A percentile compares a stretch with the other conserved stretches of the same genome.
These are phyloP conservation scores for Scaptomyza tumidula DNA, from an alignment of 2,888 invertebrate genomes.

Conservation along the genomic window DNA sequence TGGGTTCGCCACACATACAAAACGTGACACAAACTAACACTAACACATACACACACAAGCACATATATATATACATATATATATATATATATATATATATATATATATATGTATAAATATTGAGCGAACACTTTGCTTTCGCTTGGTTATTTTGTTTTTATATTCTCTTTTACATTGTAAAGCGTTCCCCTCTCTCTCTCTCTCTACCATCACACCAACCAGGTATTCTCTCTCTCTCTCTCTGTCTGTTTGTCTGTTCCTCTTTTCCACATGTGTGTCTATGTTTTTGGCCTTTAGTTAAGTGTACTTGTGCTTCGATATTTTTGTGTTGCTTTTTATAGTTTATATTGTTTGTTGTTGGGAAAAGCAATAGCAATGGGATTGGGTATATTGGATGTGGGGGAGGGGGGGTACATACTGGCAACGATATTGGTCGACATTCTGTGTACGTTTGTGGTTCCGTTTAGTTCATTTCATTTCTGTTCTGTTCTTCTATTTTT, in stretches of 20 bases:
- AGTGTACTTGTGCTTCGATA: conserved; percentile 74
- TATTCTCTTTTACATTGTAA: conserved; percentile 61
- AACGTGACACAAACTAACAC: not conserved
- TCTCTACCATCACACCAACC: conserved; percentile 3
- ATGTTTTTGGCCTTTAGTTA: conserved; percentile 72
- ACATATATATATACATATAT: not conserved
- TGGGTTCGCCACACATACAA: conserved; percentile 33
- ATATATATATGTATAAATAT: conserved; percentile 13
- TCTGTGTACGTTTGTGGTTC: conserved; percentile 28
- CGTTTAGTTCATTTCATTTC: conserved; percentile 22
- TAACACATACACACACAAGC: conserved; percentile 2
- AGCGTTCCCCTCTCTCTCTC: conserved; percentile 12
- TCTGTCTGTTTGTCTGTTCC: not conserved
- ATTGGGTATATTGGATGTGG: not conserved
- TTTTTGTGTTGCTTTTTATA: conserved; percentile 74
- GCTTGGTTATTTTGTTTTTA: conserved; percentile 34
- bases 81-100: not conserved
- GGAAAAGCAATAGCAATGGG: conserved; percentile 24
- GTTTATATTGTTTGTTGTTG: conserved; percentile 69
- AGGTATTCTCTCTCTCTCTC: conserved; percentile 18
- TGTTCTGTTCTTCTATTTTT: conserved; percentile 26
- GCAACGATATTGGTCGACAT: conserved; percentile 47
- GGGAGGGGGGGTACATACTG: not conserved
- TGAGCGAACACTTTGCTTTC: conserved; percentile 52
- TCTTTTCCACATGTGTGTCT: conserved; percentile 35